Evolutionary conservation across 2,888 invertebrate species (phyloP), one percentile per base, ranked within the genome.

Genomic region (Cryptus armator): DNA sequence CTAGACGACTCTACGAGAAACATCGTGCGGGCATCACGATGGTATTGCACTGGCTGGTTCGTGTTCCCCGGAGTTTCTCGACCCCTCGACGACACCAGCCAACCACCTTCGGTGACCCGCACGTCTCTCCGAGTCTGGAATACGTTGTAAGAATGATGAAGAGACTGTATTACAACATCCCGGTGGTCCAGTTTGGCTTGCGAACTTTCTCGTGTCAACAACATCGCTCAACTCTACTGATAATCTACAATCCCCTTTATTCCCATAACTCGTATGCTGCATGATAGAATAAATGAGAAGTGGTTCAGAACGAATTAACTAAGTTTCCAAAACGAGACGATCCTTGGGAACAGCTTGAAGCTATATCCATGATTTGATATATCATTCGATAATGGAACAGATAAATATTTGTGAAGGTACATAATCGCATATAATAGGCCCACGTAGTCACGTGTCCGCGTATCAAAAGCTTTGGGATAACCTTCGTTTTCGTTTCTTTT

Each of bases 91-190:
- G 88, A 90, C 88, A 87, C 86, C 84, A 78, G 77, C 78, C 84
- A 81, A 48, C 86, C 77, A 44, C 86, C 83, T 86, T 59, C 43
- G 70, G 83, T 86, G 88, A 84, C 87, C 88, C 87, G 84, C 86
- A 84, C 88, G 87, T 86, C 83, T 85, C 86, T 85, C 90, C 90
- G 90, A 88, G 88, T 81, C 77, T 80, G 83, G 89, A 89, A 90
- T 91, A 90, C 89, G 89, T 89, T 91, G 88, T 90, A 91, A 91
- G 89, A 91, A 90, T 90, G 89, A 91, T 89, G 89, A 90, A 89
- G 87, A 89, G 86, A 88, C 81, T 78, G 76, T 85, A 89, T 90
- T 89, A 89, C 88, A 85, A 44, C 74, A 67, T 67, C 46, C 19
- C 64, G 29, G 59, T 62, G 19, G 59, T 74, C 43, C 32, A 51